These are phyloP conservation scores for Gavia stellata DNA, from an alignment of 2,113 vertebrate genomes.

Conservation along the genomic window DNA sequence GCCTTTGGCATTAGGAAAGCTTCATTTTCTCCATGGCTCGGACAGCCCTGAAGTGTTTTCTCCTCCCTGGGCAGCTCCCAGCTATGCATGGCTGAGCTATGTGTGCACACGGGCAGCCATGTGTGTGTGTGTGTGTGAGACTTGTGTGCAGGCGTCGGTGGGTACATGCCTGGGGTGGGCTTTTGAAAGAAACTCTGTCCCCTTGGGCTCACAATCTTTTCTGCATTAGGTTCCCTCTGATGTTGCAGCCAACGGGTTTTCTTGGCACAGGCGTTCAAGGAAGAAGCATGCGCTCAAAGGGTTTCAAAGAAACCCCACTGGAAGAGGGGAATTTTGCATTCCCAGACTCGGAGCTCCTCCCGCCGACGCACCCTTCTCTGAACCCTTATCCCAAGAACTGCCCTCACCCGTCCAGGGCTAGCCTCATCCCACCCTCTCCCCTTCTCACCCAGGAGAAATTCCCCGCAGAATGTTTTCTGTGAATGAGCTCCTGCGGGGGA, in stretches of 20 bases:
- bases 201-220: neutral
- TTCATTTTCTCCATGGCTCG: neutral
- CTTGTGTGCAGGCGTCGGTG: neutral
- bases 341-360: neutral
- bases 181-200: neutral
- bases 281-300: neutral
- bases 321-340: neutral
- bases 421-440: neutral
- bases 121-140: too few species aligned
- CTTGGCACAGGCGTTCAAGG: neutral
- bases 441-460: neutral
- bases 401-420: neutral
- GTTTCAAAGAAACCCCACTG: neutral
- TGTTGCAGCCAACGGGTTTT: neutral
- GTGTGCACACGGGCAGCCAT: accelerated
- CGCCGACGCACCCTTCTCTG: neutral
- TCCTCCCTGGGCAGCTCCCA: neutral
- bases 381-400: neutral
- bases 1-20: neutral
- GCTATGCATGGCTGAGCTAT: neutral
- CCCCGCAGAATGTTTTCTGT: neutral
- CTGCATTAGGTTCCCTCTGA: neutral
- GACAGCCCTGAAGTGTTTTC: neutral
- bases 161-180: neutral
- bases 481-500: accelerated